Evolutionary conservation across 2,797 vertebrate species (phyloP).

Genomic region (Xenops minutus): DNA sequence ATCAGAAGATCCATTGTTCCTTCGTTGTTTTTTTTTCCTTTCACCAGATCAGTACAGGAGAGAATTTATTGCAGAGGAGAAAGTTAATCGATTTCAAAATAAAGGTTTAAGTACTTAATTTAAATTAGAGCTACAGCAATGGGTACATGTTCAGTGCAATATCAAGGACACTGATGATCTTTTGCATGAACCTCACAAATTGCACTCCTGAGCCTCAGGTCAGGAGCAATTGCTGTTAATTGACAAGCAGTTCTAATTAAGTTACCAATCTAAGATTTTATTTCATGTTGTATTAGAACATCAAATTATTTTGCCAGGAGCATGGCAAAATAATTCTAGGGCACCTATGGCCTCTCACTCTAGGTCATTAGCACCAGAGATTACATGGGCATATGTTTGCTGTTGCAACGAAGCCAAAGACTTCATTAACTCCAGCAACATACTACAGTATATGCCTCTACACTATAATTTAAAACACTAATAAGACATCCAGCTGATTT

Average conservation of each 20-base stretch:
- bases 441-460: neutral
- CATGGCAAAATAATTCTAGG: neutral
- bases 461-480: constrained; percentile 1
- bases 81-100: constrained; percentile 1
- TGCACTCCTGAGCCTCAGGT: neutral
- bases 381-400: constrained; percentile 6
- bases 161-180: neutral
- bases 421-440: neutral
- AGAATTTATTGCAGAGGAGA: neutral
- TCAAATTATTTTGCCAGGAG: constrained; percentile 39
- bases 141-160: neutral
- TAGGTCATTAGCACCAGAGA: neutral
- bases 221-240: constrained; percentile 10
- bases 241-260: constrained; percentile 56
- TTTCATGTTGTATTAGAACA: constrained; percentile 6
- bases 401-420: neutral
- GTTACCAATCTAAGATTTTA: constrained; percentile 29
- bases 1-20: neutral
- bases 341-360: neutral
- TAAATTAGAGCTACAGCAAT: neutral
- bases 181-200: neutral
- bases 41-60: neutral
- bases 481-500: neutral
- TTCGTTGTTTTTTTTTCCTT: neutral
- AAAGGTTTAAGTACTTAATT: neutral